Percentiles rank a stretch among this genome's conserved stretches.
These are phyloP conservation scores for Poecilobothrus nobilitatus DNA, from an alignment of 2,888 invertebrate species.

Conservation along the genomic window DNA sequence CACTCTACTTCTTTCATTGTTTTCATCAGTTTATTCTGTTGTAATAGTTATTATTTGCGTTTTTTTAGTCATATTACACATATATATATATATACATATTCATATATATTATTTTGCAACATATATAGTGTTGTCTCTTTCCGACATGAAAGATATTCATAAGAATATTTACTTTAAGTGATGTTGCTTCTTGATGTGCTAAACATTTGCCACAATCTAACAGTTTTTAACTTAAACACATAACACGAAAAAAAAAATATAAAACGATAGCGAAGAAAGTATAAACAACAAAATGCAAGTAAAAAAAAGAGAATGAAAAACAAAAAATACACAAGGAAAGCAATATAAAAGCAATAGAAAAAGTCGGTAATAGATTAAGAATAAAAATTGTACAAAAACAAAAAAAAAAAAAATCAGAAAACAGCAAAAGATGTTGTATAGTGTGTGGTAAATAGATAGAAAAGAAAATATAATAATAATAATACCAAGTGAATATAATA, in stretches of 20 bases:
- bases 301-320: not conserved
- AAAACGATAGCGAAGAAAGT: not conserved
- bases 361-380: not conserved
- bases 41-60: too few species aligned
- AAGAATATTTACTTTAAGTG: too few species aligned
- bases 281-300: too few species aligned
- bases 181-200: not conserved
- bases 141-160: too few species aligned
- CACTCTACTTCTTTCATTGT: too few species aligned
- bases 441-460: not conserved
- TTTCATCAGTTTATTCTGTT: too few species aligned
- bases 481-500: too few species aligned
- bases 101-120: too few species aligned
- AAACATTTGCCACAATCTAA: not conserved
- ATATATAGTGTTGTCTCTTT: too few species aligned
- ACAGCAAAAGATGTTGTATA: not conserved
- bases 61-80: too few species aligned
- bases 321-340: not conserved
- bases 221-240: not conserved
- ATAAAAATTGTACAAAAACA: not conserved
- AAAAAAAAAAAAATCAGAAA: not conserved
- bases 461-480: not conserved
- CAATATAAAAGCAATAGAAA: slow-evolving; percentile 2
- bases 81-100: too few species aligned
- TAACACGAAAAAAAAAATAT: not conserved